Percentiles rank a stretch among this genome's conserved stretches.
Evolutionary conservation across 2,113 vertebrate genomes (phyloP).

Genomic region (Heterochromis multidens): DNA sequence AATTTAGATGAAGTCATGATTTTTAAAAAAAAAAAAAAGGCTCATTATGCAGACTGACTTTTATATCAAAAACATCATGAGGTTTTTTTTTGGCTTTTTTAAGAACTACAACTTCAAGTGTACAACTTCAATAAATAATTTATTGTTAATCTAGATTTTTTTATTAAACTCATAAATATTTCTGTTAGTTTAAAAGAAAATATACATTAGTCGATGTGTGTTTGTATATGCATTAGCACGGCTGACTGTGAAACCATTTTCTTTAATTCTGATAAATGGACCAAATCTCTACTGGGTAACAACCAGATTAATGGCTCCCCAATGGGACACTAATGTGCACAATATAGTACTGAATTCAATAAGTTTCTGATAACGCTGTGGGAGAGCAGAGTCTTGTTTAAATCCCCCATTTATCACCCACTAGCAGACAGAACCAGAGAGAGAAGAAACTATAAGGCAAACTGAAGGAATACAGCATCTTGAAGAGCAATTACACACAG

Average conservation of each 20-base stretch:
- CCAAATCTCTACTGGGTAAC: background rate
- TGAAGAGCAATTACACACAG: slow-evolving; percentile 13
- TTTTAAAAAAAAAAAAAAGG: background rate
- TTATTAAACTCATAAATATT: background rate
- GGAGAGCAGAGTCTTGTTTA: background rate
- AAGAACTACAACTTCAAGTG: background rate
- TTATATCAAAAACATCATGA: background rate
- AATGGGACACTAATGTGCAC: slow-evolving; percentile 28
- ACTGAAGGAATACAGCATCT: background rate
- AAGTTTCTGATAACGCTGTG: slow-evolving; percentile 3
- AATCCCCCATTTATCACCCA: slow-evolving; percentile 10
- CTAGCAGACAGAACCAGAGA: background rate
- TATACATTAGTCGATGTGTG: background rate
- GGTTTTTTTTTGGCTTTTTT: background rate
- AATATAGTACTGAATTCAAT: slow-evolving; percentile 11
- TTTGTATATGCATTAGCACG: background rate
- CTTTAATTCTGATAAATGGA: slow-evolving; percentile 2
- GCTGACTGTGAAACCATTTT: background rate
- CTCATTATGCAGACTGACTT: background rate
- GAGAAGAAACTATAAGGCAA: background rate
- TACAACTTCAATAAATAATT: background rate
- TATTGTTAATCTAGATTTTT: background rate
- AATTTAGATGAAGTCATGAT: background rate
- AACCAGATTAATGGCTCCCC: slow-evolving; percentile 6
- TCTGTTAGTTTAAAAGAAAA: background rate